Evolutionary conservation across 2,888 invertebrate genomes (phyloP).

Genomic region (Vandiemenella viatica): DNA sequence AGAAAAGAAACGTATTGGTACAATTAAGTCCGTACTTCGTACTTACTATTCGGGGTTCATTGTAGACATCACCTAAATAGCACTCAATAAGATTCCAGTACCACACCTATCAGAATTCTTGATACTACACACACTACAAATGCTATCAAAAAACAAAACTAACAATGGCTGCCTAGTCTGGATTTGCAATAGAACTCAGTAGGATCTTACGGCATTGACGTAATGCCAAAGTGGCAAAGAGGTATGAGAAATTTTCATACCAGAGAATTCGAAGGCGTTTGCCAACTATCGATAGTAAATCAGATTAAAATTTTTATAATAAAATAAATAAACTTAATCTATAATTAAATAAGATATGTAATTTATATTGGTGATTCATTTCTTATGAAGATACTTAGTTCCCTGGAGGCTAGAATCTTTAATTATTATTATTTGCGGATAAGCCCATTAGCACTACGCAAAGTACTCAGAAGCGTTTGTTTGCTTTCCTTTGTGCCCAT

Average conservation of each 20-base stretch:
- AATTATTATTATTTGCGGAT: no score
- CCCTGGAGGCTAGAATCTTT: no score
- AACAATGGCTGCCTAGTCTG: conserved; percentile 16
- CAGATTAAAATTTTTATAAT: no score
- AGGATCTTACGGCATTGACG: conserved; percentile 18
- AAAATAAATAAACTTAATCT: no score
- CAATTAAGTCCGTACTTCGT: conserved; percentile 19
- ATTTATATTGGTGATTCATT: no score
- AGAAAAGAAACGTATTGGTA: neutral
- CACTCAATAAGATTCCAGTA: neutral
- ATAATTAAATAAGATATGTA: no score
- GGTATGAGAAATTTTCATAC: conserved; percentile 3
- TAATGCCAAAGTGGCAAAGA: conserved; percentile 19
- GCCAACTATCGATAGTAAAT: no score
- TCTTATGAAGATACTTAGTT: no score
- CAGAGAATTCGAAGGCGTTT: no score
- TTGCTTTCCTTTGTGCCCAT: no score
- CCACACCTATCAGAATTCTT: conserved; percentile 1
- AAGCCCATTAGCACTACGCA: no score
- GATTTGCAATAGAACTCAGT: neutral
- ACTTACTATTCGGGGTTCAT: conserved; percentile 81
- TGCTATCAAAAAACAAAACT: conserved; percentile 4
- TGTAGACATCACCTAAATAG: conserved; percentile 20
- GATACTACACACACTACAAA: conserved; percentile 2
- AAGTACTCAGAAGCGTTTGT: no score